Evolutionary conservation across 2,888 invertebrate species (phyloP).

Genomic region (Hesperia comma): DNA sequence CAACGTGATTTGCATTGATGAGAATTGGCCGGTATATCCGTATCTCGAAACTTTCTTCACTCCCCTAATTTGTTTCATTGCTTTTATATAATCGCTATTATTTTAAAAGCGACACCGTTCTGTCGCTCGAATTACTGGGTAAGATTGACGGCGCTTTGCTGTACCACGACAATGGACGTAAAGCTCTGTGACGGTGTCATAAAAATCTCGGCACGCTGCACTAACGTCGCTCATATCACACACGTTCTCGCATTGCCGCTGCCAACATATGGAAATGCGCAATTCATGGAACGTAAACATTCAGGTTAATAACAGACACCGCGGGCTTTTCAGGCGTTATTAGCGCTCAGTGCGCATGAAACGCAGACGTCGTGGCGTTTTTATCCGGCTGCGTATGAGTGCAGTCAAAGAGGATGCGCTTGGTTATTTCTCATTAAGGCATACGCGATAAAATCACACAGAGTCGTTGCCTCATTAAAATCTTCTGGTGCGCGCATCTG

Average conservation of each 20-base stretch:
- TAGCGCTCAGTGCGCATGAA: constrained; percentile 39
- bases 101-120: constrained; percentile 45
- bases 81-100: constrained; percentile 65
- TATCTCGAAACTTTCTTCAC: constrained; percentile 68
- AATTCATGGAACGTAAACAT: constrained; percentile 47
- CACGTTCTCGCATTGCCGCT: constrained; percentile 40
- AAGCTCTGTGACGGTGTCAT: constrained; percentile 38
- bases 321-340: constrained; percentile 42
- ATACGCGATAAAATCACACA: constrained; percentile 83
- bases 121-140: constrained; percentile 9
- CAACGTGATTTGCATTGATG: constrained; percentile 85
- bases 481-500: constrained; percentile 83
- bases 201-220: constrained; percentile 42
- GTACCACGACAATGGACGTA: constrained; percentile 26
- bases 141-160: constrained; percentile 10
- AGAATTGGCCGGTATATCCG: constrained; percentile 75
- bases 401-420: constrained; percentile 80
- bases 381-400: constrained; percentile 63
- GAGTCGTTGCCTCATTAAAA: constrained; percentile 84
- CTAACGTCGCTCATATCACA: constrained; percentile 44
- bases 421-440: constrained; percentile 83
- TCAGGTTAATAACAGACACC: constrained; percentile 46
- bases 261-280: constrained; percentile 42
- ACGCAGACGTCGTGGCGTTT: constrained; percentile 59
- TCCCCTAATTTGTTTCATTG: constrained; percentile 76